These are phyloP conservation scores for Ia io DNA, from an alignment of 2,113 vertebrate genomes.

Conservation along the genomic window DNA sequence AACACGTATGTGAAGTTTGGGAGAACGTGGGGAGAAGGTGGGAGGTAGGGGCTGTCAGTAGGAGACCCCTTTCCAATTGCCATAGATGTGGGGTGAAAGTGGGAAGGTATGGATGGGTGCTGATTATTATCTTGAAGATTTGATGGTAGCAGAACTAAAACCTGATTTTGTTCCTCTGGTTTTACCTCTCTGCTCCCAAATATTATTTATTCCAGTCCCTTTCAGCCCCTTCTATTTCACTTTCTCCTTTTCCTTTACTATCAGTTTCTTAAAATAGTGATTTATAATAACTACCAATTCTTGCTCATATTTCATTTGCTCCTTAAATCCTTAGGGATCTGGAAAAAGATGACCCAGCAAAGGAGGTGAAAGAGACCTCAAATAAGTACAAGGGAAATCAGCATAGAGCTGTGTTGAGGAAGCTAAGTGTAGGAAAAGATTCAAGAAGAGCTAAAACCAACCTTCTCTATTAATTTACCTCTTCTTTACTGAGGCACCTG, in stretches of 20 bases:
- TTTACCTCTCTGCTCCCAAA: background rate
- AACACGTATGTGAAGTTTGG: background rate
- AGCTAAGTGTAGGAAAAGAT: background rate
- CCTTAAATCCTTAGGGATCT: background rate
- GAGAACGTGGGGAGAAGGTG: background rate
- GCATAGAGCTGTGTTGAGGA: background rate
- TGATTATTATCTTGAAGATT: background rate
- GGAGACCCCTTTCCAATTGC: background rate
- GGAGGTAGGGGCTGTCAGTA: background rate
- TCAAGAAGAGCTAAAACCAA: conserved; percentile 1
- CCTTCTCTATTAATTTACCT: background rate
- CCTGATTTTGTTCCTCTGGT: background rate
- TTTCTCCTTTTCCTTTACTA: conserved; percentile 9
- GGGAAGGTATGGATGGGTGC: background rate
- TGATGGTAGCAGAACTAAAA: background rate
- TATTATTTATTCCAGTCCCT: background rate
- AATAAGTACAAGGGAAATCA: background rate
- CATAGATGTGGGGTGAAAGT: background rate
- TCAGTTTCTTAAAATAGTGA: conserved; percentile 6
- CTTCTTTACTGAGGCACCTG: background rate
- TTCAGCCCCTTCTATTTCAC: background rate
- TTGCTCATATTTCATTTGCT: conserved; percentile 8
- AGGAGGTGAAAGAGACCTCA: background rate
- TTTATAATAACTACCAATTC: background rate
- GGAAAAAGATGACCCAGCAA: background rate